These are phyloP conservation scores for Andrena trimmerana DNA, from an alignment of 2,888 invertebrate genomes.

Conservation along the genomic window DNA sequence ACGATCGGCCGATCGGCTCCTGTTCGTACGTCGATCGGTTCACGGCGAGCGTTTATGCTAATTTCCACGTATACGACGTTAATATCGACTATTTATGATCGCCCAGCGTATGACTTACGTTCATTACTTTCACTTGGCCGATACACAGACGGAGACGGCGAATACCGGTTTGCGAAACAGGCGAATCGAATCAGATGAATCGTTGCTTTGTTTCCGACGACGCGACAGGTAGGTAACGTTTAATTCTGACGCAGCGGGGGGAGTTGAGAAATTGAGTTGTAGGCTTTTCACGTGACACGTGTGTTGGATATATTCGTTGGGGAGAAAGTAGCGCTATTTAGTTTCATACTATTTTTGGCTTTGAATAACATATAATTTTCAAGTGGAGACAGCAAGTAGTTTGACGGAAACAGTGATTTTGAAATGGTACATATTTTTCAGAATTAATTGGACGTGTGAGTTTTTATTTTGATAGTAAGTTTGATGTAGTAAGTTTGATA, in stretches of 20 bases:
- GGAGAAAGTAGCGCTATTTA: too few species aligned
- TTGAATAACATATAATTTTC: background rate
- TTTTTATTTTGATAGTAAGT: too few species aligned
- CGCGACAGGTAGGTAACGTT: background rate
- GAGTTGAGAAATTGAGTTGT: too few species aligned
- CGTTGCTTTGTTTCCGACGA: constrained; percentile 15
- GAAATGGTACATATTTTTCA: background rate
- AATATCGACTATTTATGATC: constrained; percentile 85
- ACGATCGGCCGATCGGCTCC: constrained; percentile 64
- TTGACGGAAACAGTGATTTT: background rate
- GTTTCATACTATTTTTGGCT: too few species aligned
- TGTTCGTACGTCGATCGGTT: constrained; percentile 44
- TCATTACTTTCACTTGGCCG: constrained; percentile 82
- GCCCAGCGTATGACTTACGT: constrained; percentile 82
- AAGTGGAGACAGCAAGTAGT: background rate
- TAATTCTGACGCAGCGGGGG: background rate
- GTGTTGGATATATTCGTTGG: too few species aligned
- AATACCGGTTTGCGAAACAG: constrained; percentile 65
- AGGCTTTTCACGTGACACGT: too few species aligned
- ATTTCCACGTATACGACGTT: constrained; percentile 83
- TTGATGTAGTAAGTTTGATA: too few species aligned
- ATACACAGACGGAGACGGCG: constrained; percentile 77
- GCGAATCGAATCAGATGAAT: constrained; percentile 36
- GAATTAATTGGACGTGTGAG: too few species aligned
- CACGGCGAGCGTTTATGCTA: constrained; percentile 81